A percentile compares a stretch with the other conserved stretches of the same genome.
Conservation (phyloP, 2,797 vertebrate species). For the Urophycis tenuis region DNA sequence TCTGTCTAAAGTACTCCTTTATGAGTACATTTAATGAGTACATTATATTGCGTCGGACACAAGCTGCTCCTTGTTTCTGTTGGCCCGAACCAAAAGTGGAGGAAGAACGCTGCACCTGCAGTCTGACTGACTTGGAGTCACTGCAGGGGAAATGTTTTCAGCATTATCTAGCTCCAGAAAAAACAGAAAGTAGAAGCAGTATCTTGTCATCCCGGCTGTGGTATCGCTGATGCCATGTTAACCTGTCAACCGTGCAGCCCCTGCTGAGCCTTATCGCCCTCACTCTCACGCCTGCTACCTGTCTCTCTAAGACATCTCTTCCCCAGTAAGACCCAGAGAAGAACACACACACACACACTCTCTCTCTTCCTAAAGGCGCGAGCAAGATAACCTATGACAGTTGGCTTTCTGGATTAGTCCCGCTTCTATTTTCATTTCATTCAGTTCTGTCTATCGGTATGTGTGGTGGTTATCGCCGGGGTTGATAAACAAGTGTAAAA, state of each 20-base stretch:
- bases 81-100: background rate
- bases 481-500: constrained; percentile 69
- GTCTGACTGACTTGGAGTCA: background rate
- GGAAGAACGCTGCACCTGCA: background rate
- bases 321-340: constrained; percentile 58
- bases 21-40: background rate
- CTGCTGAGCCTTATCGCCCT: constrained; percentile 52
- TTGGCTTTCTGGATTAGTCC: constrained; percentile 66
- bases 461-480: constrained; percentile 9
- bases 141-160: background rate
- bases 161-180: background rate
- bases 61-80: background rate
- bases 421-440: constrained; percentile 40
- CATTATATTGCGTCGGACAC: background rate
- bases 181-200: background rate
- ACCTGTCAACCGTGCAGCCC: constrained; percentile 48
- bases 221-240: constrained; percentile 29
- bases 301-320: constrained; percentile 41
- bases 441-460: background rate
- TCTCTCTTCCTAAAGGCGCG: constrained; percentile 57
- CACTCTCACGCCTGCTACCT: constrained; percentile 36
- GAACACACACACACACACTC: background rate
- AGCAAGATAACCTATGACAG: constrained; percentile 58
- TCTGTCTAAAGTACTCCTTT: background rate
- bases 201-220: constrained; percentile 2